Evolutionary conservation across 2,888 invertebrate species (phyloP).

Genomic region (Papilio protenor): DNA sequence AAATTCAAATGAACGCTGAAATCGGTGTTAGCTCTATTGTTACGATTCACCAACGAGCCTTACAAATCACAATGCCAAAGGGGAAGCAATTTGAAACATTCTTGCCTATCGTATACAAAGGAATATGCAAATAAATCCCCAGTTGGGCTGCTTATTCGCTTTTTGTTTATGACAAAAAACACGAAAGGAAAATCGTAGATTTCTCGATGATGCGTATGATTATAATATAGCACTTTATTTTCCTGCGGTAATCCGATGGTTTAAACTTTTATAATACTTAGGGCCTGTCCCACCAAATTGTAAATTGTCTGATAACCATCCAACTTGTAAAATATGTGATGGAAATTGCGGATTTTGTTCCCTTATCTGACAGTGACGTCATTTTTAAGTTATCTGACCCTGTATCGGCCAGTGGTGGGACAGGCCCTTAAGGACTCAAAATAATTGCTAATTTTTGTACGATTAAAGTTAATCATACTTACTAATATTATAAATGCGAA

Average conservation of each 20-base stretch:
- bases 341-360: too few relatives aligned
- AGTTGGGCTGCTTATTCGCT: constrained; percentile 7
- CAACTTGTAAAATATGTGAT: too few relatives aligned
- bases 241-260: background rate
- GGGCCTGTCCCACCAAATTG: too few relatives aligned
- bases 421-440: too few relatives aligned
- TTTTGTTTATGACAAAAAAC: constrained; percentile 13
- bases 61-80: constrained; percentile 24
- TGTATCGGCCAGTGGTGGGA: too few relatives aligned
- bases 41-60: constrained; percentile 4
- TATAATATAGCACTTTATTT: background rate
- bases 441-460: too few relatives aligned
- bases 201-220: constrained; percentile 3
- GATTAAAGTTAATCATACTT: too few relatives aligned
- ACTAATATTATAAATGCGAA: too few relatives aligned
- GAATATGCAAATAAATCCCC: constrained; percentile 27
- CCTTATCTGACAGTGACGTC: too few relatives aligned
- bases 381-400: too few relatives aligned
- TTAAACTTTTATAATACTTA: too few relatives aligned
- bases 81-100: constrained; percentile 26
- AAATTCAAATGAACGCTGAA: constrained; percentile 16
- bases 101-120: constrained; percentile 21
- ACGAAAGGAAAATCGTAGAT: constrained; percentile 12
- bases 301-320: too few relatives aligned
- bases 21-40: constrained; percentile 23